A percentile compares a stretch with the other conserved stretches of the same genome.
phyloP scores from a whole-genome alignment of 1,140 invertebrate species.

The Triops longicaudatus region DNA sequence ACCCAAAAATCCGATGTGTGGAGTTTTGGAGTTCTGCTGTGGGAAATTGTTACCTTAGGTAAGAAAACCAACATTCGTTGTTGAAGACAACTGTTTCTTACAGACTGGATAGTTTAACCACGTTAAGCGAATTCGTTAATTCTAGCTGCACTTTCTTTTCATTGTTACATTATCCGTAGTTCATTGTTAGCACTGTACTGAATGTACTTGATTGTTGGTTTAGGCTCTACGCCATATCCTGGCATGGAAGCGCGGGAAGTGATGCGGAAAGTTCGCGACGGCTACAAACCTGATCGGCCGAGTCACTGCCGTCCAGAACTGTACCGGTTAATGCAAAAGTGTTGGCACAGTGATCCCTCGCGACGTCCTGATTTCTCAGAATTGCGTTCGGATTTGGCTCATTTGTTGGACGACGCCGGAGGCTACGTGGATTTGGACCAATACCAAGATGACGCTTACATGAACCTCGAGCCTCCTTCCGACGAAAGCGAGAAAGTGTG shows the following conservation, averaged over 20 bases:
- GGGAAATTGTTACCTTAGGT: slow-evolving; percentile 71
- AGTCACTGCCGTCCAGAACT: slow-evolving; percentile 64
- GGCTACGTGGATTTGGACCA: slow-evolving; percentile 69
- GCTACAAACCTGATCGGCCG: slow-evolving; percentile 62
- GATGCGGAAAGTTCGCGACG: slow-evolving; percentile 61
- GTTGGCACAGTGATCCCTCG: slow-evolving; percentile 65
- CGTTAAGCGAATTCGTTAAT: too few relatives aligned
- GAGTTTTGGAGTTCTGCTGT: slow-evolving; percentile 74
- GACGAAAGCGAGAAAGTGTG: slow-evolving; percentile 34
- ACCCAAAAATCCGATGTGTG: slow-evolving; percentile 74
- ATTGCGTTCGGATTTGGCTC: slow-evolving; percentile 57
- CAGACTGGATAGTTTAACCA: too few relatives aligned
- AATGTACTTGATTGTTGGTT: slow-evolving; percentile 24
- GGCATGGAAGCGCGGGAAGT: slow-evolving; percentile 69
- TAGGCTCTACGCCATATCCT: slow-evolving; percentile 72
- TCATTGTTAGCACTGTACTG: too few relatives aligned
- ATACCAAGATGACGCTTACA: slow-evolving; percentile 49
- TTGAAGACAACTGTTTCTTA: not conserved
- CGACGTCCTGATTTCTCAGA: slow-evolving; percentile 60
- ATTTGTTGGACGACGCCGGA: slow-evolving; percentile 57
- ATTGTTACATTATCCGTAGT: too few relatives aligned
- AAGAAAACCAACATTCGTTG: slow-evolving; percentile 31
- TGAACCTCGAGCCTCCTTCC: slow-evolving; percentile 33
- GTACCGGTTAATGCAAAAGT: slow-evolving; percentile 62
- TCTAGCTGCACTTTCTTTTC: too few relatives aligned